These are phyloP conservation scores for Microcebus lehilahytsara DNA, from an alignment of 2,113 vertebrate genomes.

Conservation along the genomic window DNA sequence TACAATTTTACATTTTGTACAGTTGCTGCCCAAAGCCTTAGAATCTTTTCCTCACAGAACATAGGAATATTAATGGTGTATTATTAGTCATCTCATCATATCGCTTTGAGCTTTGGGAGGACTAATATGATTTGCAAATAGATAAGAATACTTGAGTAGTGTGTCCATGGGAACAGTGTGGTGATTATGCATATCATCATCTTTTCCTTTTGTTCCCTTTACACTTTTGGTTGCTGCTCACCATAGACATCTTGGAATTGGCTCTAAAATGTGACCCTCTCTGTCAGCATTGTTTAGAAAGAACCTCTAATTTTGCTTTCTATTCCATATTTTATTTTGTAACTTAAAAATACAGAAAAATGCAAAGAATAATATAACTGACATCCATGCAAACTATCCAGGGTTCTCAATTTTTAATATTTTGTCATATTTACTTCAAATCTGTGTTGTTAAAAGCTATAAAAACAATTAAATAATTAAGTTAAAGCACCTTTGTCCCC, in stretches of 20 bases:
- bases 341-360: conserved; percentile 10
- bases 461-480: background rate
- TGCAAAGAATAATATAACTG: background rate
- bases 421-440: conserved; percentile 12
- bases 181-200: conserved; percentile 41
- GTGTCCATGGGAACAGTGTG: conserved; percentile 58
- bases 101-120: conserved; percentile 41
- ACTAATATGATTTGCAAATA: conserved; percentile 63
- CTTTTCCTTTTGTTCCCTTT: conserved; percentile 47
- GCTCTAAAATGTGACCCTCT: conserved; percentile 1
- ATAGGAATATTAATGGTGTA: conserved; percentile 42
- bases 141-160: conserved; percentile 53
- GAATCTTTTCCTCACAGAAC: background rate
- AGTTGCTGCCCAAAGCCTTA: background rate
- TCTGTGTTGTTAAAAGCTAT: background rate
- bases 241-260: conserved; percentile 42
- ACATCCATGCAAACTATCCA: background rate
- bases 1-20: conserved; percentile 36
- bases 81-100: conserved; percentile 51
- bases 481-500: background rate
- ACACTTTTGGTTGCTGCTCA: conserved; percentile 38
- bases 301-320: background rate
- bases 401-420: background rate
- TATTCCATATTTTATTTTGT: conserved; percentile 13
- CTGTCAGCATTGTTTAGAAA: conserved; percentile 5